phyloP scores from a whole-genome alignment of 2,797 vertebrate species.

The Gastrophryne carolinensis region DNA sequence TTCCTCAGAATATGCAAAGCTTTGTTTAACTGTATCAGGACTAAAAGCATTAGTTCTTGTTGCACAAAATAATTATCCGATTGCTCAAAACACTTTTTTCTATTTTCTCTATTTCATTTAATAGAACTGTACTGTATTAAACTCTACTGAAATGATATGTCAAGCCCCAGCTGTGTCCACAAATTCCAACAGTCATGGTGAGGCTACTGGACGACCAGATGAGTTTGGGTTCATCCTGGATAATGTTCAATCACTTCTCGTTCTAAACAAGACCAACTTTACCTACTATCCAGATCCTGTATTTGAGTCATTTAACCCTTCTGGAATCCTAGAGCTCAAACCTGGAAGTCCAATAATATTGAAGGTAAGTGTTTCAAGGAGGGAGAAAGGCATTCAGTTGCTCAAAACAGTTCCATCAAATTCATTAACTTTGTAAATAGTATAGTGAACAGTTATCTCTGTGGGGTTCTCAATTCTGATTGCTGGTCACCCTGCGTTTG shows the following conservation, averaged over 20 bases:
- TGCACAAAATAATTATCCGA: not conserved
- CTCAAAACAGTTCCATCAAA: too few relatives aligned
- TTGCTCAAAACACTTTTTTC: not conserved
- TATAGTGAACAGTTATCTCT: too few relatives aligned
- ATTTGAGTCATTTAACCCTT: constrained; percentile 86
- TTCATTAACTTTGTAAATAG: too few relatives aligned
- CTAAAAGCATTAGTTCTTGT: not conserved
- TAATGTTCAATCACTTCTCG: constrained; percentile 84
- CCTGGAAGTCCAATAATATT: constrained; percentile 95
- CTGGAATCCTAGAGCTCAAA: constrained; percentile 91
- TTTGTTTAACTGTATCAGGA: not conserved
- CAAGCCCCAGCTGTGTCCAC: constrained; percentile 87
- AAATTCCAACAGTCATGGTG: constrained; percentile 74
- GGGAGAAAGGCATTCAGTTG: not conserved
- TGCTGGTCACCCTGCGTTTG: too few relatives aligned
- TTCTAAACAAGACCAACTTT: constrained; percentile 91
- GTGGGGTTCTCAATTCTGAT: too few relatives aligned
- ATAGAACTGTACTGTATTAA: constrained; percentile 88
- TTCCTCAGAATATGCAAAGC: not conserved
- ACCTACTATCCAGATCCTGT: constrained; percentile 94
- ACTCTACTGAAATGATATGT: constrained; percentile 88
- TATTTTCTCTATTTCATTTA: not conserved
- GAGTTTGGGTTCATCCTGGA: constrained; percentile 97
- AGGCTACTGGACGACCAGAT: constrained; percentile 81
- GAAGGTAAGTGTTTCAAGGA: constrained; percentile 80